These are phyloP conservation scores for Amniataba percoides DNA, from an alignment of 2,797 vertebrate genomes.

Conservation along the genomic window DNA sequence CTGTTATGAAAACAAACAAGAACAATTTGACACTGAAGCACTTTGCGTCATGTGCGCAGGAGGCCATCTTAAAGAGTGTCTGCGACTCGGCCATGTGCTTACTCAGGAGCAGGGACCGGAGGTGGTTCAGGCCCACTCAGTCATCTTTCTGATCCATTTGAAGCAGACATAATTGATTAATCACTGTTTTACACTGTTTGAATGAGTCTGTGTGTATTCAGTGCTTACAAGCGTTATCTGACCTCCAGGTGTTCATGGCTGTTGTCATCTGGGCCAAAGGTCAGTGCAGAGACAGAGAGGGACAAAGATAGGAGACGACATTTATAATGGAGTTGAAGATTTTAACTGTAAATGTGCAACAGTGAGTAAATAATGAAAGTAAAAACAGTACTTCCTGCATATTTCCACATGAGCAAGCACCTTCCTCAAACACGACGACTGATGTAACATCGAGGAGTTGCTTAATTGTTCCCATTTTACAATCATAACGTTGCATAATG, in stretches of 20 bases:
- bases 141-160: background rate
- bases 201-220: slow-evolving; percentile 27
- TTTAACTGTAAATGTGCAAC: background rate
- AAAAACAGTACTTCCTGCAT: background rate
- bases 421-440: background rate
- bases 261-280: slow-evolving; percentile 24
- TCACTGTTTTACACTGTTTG: background rate
- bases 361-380: background rate
- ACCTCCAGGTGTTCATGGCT: slow-evolving; percentile 16
- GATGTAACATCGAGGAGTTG: background rate
- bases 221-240: slow-evolving; percentile 16
- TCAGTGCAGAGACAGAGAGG: slow-evolving; percentile 14
- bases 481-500: background rate
- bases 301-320: slow-evolving; percentile 9
- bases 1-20: slow-evolving; percentile 66
- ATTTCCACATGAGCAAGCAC: background rate
- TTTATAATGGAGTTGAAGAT: background rate
- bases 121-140: background rate
- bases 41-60: background rate
- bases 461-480: background rate
- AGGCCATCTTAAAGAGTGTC: background rate
- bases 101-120: background rate
- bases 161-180: background rate
- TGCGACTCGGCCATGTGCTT: background rate
- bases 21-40: slow-evolving; percentile 15